These are phyloP conservation scores for Pterocles burchelli DNA, from an alignment of 2,113 vertebrate species.

Conservation along the genomic window DNA sequence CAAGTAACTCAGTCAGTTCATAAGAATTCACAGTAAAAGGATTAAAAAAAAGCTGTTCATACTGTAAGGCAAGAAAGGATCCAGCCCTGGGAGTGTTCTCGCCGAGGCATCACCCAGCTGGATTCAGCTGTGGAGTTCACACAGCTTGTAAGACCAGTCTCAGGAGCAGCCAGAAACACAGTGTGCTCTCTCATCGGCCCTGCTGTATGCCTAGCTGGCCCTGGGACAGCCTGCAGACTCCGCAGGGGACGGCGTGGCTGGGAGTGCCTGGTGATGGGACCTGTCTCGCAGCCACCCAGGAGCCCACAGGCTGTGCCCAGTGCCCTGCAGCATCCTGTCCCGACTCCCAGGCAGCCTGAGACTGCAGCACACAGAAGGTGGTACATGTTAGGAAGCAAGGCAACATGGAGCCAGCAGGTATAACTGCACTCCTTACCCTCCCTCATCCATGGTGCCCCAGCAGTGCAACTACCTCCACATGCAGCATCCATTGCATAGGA, in stretches of 20 bases:
- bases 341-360: not conserved
- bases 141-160: not conserved
- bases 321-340: accelerated
- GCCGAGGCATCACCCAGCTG: not conserved
- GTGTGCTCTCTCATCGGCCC: not conserved
- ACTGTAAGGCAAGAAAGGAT: not conserved
- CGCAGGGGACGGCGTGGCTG: not conserved
- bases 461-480: accelerated
- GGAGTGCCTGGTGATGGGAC: not conserved
- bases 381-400: not conserved
- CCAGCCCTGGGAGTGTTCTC: not conserved
- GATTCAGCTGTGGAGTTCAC: not conserved
- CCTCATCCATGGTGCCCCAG: not conserved
- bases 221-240: not conserved
- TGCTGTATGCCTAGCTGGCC: not conserved
- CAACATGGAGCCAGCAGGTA: accelerated
- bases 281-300: not conserved
- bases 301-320: not conserved
- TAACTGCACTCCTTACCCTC: not conserved
- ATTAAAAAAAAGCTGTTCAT: not conserved
- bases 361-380: accelerated
- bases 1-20: not conserved
- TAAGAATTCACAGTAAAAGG: not conserved
- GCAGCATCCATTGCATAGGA: accelerated
- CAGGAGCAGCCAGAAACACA: not conserved